phyloP scores from a whole-genome alignment of 2,888 invertebrate genomes.

The Harpalus rubripes region DNA sequence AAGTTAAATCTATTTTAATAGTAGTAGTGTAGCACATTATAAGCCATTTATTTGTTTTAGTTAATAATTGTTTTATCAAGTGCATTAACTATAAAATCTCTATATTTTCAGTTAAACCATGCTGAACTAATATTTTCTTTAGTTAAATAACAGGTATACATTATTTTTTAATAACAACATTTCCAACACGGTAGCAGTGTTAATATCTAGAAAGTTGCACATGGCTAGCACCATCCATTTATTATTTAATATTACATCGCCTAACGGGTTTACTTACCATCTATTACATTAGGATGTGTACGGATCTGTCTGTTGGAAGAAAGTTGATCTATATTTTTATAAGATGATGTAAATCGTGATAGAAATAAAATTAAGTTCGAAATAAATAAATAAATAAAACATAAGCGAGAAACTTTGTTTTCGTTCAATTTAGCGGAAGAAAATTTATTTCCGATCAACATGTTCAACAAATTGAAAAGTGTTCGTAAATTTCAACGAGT shows the following conservation, averaged over 20 bases:
- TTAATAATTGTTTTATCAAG: too few species aligned
- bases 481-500: not conserved
- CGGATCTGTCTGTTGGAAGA: slow-evolving; percentile 5
- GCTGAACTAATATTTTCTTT: slow-evolving; percentile 1
- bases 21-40: too few species aligned
- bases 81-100: too few species aligned
- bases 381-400: not conserved
- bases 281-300: slow-evolving; percentile 18
- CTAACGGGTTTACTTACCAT: slow-evolving; percentile 28
- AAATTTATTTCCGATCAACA: not conserved
- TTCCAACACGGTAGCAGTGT: slow-evolving; percentile 17
- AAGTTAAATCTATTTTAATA: too few species aligned
- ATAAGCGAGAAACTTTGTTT: not conserved
- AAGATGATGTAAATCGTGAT: slow-evolving; percentile 29
- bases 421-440: not conserved
- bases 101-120: not conserved
- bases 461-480: slow-evolving; percentile 2
- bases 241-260: slow-evolving; percentile 26
- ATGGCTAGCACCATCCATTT: slow-evolving; percentile 13
- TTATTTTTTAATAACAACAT: slow-evolving; percentile 12
- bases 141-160: slow-evolving; percentile 1
- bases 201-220: slow-evolving; percentile 37
- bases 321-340: slow-evolving; percentile 45
- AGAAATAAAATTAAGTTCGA: not conserved
- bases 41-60: too few species aligned